Evolutionary conservation across 2,797 vertebrate genomes (phyloP), one percentile per base, ranked within the genome.

Genomic region (Pangasius larnaudii): DNA sequence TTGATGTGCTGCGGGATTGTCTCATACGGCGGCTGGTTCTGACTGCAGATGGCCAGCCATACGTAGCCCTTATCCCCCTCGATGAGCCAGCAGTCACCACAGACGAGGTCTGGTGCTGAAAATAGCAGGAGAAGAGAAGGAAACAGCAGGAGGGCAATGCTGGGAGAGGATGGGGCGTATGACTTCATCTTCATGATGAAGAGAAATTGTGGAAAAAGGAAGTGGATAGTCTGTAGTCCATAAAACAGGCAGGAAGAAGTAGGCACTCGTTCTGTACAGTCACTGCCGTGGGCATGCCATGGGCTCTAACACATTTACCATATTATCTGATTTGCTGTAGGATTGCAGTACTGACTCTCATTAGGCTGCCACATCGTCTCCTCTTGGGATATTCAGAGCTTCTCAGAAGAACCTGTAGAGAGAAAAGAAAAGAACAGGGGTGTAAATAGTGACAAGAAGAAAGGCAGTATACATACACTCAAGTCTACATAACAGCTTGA

Each of bases 1-100:
- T 99, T 99, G 94, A 99, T 99, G 91, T 99, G 99, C 94, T 99
- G 98, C 0, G 98, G 99, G 80, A 99, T 99, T 85, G 98, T 98
- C 95, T 99, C 99, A 0, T 99, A 99, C 0, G 98, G 99, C 0
- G 99, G 99, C 94, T 99, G 99, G 95, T 99, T 99, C 95, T 99
- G 98, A 94, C 99, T 99, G 96, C 99, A 99, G 95, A 99, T 99
- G 56, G 98, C 99, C 93, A 99, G 94, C 99, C 99, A 99, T 91
- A 99, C 98, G 0, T 99, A 99, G 84, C 99, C 99, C 94, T 99
- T 99, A 94, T 99, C 98, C 14, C 99, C 99, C 90, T 99, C 99
- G 1, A 99, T 99, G 88, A 99, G 96, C 99, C 99, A 99, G 94
- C 99, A 99, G 96, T 99, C 98, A 7, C 96, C 96, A 0, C 86